Evolutionary conservation across 2,797 vertebrate genomes (phyloP), one percentile per base, ranked within the genome.

Genomic region (Pteronotus mesoamericanus): DNA sequence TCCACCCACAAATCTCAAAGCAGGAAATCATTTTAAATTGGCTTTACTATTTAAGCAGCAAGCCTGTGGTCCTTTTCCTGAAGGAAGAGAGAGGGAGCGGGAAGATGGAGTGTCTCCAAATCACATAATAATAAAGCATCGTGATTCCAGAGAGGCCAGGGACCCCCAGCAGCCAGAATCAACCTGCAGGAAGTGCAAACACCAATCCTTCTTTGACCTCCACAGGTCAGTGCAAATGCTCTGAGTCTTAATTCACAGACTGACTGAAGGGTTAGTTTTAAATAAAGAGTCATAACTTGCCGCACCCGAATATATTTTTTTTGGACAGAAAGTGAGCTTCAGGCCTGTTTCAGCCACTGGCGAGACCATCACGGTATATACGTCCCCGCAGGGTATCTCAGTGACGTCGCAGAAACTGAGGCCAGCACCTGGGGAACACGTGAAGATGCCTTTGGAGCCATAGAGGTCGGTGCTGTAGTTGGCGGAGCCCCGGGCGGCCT

Each of bases 251-350:
- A 69, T 57, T 91, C 77, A 55, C 29, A 57, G 84, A 26, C 4
- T 44, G 83, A 77, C 59, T 66, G 32, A 93, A 92, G 39, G 39
- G 9, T 57, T 79, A 2, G 10, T 74, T 93, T 79, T 44, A 71
- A 82, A 88, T 21, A 86, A 94, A 93, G 3, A 21, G 26, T 37
- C 34, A 44, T 51, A 44, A 90, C 42, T 48, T 44, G 44, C 46
- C 98, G 98, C 98, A 99, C 99, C 99, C 98, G 99, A 99, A 98
- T 99, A 99, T 95, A 98, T 98, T 97, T 99, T 99, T 86, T 98
- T 97, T 0, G 99, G 98, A 88, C 99, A 99, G 98, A 99, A 99
- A 0, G 92, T 98, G 87, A 99, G 98, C 97, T 98, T 98, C 71
- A 46, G 83, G 96, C 98, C 98, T 11, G 98, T 99, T n/a, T 96